Base-by-base conservation (phyloP, 2,113 vertebrate species). In the Callipepla squamata region DNA sequence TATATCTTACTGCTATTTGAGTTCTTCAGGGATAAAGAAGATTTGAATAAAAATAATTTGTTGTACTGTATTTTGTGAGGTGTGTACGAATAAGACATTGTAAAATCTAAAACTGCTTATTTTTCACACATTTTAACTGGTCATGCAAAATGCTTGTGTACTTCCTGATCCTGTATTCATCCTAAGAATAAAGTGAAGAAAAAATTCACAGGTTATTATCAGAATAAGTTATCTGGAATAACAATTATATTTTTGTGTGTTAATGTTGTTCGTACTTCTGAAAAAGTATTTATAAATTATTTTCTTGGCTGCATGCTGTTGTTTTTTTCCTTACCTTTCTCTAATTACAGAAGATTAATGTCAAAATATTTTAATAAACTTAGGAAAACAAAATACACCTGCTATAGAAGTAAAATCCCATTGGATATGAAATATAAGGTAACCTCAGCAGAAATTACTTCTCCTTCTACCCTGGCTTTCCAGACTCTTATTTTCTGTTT, bases 201-300 rank as follows among this genome's bases (percentile, higher is more conserved):
- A 94, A 38, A 14, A 53, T 25, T 12, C 48, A 40, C 21, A 80
- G 44, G 20, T 80, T 89, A 82, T 90, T 73, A 75, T 15, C 61
- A 28, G 50, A 83, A 28, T 57, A 91, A 89, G 85, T 92, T 91
- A 73, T 93, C 72, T 81, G n/a, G 34, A 83, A 89, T 86, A 68
- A 22, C 84, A 76, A 92, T 81, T 61, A 86, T 4, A 77, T 81
- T 91, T 94, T 94, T 91, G 86, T 80, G 58, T 40, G 55, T 72
- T 93, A 77, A 77, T 63, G 11, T 83, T 90, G 40, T 62, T 50
- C 47, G 82, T 48, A 9, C 5, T 65, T 93, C 87, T 88, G 59
- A 32, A 55, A 94, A 88, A 93, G 70, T 53, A 86, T 81, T 87
- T 85, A 61, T 67, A 76, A 93, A 89, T 4, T 89, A 89, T 76